Conservation (phyloP, 2,113 vertebrate genomes). For the Piaya cayana region DNA sequence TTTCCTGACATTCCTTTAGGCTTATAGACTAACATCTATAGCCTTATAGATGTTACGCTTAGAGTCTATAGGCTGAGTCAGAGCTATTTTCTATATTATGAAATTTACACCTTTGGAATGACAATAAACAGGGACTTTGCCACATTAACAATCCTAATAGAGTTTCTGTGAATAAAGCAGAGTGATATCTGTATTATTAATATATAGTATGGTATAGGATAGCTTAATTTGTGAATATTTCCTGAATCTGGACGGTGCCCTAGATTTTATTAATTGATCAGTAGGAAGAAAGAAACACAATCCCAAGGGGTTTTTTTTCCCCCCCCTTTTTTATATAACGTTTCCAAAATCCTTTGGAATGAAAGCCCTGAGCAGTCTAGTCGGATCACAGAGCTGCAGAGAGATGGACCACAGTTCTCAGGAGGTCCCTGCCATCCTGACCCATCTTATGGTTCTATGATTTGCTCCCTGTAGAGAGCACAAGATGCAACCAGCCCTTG, state of each 20-base stretch:
- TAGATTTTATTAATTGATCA: not conserved
- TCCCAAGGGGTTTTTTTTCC: too few species aligned
- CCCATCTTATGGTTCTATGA: not conserved
- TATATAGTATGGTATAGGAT: not conserved
- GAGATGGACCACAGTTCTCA: not conserved
- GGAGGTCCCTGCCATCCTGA: not conserved
- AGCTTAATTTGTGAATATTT: not conserved
- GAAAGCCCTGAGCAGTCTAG: not conserved
- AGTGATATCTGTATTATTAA: not conserved
- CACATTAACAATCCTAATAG: not conserved
- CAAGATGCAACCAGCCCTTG: not conserved
- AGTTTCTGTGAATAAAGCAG: not conserved
- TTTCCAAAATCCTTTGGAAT: not conserved
- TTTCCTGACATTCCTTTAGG: not conserved
- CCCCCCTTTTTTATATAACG: not conserved
- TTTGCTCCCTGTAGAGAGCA: not conserved
- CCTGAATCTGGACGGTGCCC: not conserved
- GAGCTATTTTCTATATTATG: not conserved
- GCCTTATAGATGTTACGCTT: too few species aligned
- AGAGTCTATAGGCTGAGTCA: too few species aligned
- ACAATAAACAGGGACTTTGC: not conserved
- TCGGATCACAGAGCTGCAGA: not conserved
- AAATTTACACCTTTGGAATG: not conserved
- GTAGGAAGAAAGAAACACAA: not conserved
- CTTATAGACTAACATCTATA: not conserved